Evolutionary conservation across 2,797 vertebrate genomes (phyloP).

Genomic region (Chromobotia macracanthus): DNA sequence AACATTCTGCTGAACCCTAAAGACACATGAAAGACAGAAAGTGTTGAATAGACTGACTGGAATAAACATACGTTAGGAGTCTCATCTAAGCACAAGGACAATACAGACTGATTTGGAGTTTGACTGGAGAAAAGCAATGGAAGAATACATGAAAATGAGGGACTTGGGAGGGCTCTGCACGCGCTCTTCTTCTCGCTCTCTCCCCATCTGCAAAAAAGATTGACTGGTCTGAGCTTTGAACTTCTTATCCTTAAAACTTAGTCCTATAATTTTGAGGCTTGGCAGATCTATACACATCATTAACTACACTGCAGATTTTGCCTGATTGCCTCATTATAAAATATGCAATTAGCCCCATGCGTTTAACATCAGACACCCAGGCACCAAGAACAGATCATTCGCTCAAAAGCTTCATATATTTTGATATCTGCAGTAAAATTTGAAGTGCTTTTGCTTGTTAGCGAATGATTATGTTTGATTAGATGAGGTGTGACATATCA

Average conservation of each 20-base stretch:
- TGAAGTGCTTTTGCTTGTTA: slow-evolving; percentile 1
- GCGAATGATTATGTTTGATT: slow-evolving; percentile 32
- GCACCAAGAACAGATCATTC: slow-evolving; percentile 30
- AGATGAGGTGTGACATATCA: background rate
- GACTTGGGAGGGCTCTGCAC: background rate
- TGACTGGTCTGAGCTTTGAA: slow-evolving; percentile 46
- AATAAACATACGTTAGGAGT: slow-evolving; percentile 37
- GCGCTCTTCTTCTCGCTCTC: background rate
- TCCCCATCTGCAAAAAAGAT: slow-evolving; percentile 17
- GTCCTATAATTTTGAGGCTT: slow-evolving; percentile 33
- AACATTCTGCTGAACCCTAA: slow-evolving; percentile 30
- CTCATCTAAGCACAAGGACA: slow-evolving; percentile 32
- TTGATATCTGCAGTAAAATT: slow-evolving; percentile 35
- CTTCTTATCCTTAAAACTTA: slow-evolving; percentile 20
- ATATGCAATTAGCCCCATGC: slow-evolving; percentile 56
- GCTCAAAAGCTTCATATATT: slow-evolving; percentile 35
- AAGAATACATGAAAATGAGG: slow-evolving; percentile 32
- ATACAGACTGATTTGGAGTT: slow-evolving; percentile 32
- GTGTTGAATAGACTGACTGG: slow-evolving; percentile 15
- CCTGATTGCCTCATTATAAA: slow-evolving; percentile 62
- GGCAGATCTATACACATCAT: slow-evolving; percentile 38
- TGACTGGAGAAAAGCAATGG: slow-evolving; percentile 20
- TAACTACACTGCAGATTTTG: slow-evolving; percentile 59
- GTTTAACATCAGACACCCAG: slow-evolving; percentile 53
- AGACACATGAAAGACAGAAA: slow-evolving; percentile 10